Evolutionary conservation across 1,140 invertebrate species (phyloP).

Genomic region (Dreissena rostriformis): DNA sequence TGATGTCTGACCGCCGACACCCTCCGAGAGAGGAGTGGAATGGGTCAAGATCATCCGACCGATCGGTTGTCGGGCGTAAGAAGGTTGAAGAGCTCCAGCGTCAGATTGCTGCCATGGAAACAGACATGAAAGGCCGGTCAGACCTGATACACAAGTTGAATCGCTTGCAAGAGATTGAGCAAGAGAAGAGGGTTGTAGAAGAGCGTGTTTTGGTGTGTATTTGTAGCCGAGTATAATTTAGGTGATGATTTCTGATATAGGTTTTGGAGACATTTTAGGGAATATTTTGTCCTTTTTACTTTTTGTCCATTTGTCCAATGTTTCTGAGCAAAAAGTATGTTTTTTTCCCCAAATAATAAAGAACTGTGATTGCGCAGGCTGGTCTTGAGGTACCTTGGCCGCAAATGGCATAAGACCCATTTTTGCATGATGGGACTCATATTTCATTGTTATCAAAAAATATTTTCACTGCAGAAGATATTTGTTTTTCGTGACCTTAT

Average conservation of each 20-base stretch:
- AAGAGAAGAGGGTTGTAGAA: constrained; percentile 30
- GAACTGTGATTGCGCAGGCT: too few species aligned
- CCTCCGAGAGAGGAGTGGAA: constrained; percentile 25
- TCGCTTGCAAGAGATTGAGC: constrained; percentile 26
- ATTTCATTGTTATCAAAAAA: too few species aligned
- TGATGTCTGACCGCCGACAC: constrained; percentile 12
- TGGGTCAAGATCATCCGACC: not conserved
- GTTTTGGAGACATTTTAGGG: too few species aligned
- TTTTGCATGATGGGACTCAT: too few species aligned
- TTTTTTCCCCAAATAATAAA: too few species aligned
- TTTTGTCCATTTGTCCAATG: too few species aligned
- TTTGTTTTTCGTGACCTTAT: too few species aligned
- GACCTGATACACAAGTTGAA: constrained; percentile 27
- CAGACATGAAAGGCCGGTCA: constrained; percentile 12
- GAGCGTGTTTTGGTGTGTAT: constrained; percentile 47
- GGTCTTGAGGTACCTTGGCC: too few species aligned
- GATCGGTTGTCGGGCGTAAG: constrained; percentile 22
- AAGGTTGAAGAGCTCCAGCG: constrained; percentile 37
- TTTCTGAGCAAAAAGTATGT: too few species aligned
- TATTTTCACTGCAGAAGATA: too few species aligned
- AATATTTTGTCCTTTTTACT: too few species aligned
- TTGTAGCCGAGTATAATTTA: not conserved
- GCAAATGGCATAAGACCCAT: too few species aligned
- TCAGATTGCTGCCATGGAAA: constrained; percentile 36
- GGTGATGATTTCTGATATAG: not conserved